A percentile compares a stretch with the other conserved stretches of the same genome.
Evolutionary conservation across 64 coral and sea anemone genomes (phyloP).

Genomic region (Porites australiensis): DNA sequence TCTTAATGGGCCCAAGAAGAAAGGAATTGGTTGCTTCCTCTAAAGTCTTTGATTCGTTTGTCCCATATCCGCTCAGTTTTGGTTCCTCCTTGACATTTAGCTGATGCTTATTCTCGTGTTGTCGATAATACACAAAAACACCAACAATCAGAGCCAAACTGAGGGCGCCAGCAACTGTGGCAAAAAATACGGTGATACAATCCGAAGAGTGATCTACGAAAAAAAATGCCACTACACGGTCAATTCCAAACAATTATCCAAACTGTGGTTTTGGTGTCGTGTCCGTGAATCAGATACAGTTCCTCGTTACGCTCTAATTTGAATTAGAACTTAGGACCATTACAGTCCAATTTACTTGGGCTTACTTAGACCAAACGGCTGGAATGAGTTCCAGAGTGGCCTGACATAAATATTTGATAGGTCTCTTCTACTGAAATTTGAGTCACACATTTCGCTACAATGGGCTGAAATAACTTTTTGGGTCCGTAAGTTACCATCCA

Average conservation of each 20-base stretch:
- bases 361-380: no score
- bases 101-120: conserved; percentile 11
- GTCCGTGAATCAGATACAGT: no score
- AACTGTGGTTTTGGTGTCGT: neutral
- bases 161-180: conserved; percentile 9
- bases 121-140: conserved; percentile 8
- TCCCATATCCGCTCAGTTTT: conserved; percentile 25
- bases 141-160: neutral
- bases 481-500: no score
- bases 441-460: no score
- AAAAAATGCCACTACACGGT: neutral
- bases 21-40: neutral
- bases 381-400: no score
- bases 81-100: neutral
- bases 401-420: no score
- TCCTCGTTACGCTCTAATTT: no score
- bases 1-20: neutral
- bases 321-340: no score
- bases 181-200: conserved; percentile 30
- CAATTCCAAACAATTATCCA: neutral
- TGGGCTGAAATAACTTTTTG: no score
- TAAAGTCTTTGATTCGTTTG: neutral
- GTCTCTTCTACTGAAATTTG: no score
- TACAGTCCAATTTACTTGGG: no score
- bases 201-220: conserved; percentile 17